phyloP scores from a whole-genome alignment of 2,113 vertebrate genomes.

The Siniperca knerii region DNA sequence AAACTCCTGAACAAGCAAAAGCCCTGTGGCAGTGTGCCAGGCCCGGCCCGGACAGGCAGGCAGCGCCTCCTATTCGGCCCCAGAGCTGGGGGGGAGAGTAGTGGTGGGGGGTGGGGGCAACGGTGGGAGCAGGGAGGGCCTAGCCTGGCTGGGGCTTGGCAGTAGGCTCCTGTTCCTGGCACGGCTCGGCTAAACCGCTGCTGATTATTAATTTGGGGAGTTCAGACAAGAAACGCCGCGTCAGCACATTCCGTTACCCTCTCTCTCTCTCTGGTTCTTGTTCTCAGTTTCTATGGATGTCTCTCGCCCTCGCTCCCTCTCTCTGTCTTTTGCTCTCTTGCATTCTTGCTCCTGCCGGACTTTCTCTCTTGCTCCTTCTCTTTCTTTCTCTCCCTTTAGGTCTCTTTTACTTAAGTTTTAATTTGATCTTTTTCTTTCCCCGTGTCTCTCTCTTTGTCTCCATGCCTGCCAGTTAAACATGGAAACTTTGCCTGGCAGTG shows the following conservation, averaged over 20 bases:
- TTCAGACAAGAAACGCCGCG: slow-evolving; percentile 81
- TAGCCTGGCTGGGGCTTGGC: slow-evolving; percentile 75
- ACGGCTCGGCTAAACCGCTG: slow-evolving; percentile 77
- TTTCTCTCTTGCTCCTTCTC: slow-evolving; percentile 9
- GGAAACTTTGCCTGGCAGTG: slow-evolving; percentile 57
- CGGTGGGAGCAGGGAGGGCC: slow-evolving; percentile 59
- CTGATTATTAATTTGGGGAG: slow-evolving; percentile 86
- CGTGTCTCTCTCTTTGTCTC: slow-evolving; percentile 13
- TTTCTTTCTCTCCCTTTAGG: slow-evolving; percentile 21
- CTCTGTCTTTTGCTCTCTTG: slow-evolving; percentile 45
- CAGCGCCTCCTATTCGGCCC: slow-evolving; percentile 70
- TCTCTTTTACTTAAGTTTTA: slow-evolving; percentile 28
- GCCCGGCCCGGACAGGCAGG: slow-evolving; percentile 49
- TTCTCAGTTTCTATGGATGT: slow-evolving; percentile 54
- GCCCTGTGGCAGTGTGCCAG: slow-evolving; percentile 77
- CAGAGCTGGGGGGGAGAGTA: slow-evolving; percentile 32
- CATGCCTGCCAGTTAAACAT: slow-evolving; percentile 61
- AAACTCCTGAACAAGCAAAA: slow-evolving; percentile 87
- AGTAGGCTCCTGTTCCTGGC: slow-evolving; percentile 79
- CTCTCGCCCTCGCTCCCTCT: slow-evolving; percentile 25
- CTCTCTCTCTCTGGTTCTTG: slow-evolving; percentile 42
- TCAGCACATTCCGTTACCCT: slow-evolving; percentile 83
- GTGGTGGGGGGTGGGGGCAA: slow-evolving; percentile 10
- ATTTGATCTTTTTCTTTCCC: neutral
- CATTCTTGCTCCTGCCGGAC: slow-evolving; percentile 51